Percentiles rank a stretch among this genome's conserved stretches.
Evolutionary conservation across 2,797 vertebrate genomes (phyloP).

Genomic region (Synanceia verrucosa): DNA sequence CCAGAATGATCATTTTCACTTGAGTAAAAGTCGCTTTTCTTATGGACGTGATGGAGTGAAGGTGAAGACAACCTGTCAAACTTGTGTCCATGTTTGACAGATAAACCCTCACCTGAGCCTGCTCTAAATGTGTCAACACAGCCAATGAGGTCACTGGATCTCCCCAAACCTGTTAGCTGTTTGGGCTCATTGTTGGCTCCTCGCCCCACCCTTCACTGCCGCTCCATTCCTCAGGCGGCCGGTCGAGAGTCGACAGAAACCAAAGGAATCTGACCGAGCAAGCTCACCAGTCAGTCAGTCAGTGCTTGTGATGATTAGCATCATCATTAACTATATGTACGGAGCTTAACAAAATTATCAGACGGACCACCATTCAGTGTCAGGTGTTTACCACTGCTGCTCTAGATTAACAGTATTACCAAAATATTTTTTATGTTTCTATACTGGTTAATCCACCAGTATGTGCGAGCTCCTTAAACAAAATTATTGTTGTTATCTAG

Average conservation of each 20-base stretch:
- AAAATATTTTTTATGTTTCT: too few species aligned
- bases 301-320: too few species aligned
- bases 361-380: too few species aligned
- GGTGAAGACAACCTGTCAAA: neutral
- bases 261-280: constrained; percentile 79
- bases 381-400: too few species aligned
- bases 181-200: constrained; percentile 47
- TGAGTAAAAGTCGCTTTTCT: neutral
- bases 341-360: too few species aligned
- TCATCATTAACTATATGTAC: too few species aligned
- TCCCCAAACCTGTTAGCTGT: constrained; percentile 73
- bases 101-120: constrained; percentile 13
- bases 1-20: neutral
- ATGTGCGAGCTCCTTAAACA: too few species aligned
- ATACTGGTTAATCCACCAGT: too few species aligned
- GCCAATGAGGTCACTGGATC: constrained; percentile 50
- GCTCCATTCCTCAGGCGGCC: constrained; percentile 44
- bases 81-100: too few species aligned
- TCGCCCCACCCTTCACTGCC: constrained; percentile 29
- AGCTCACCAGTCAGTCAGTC: constrained; percentile 64
- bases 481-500: too few species aligned
- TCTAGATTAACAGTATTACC: too few species aligned
- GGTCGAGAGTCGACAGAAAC: constrained; percentile 18
- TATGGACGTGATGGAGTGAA: neutral
- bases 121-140: constrained; percentile 26